A percentile compares a stretch with the other conserved stretches of the same genome.
phyloP scores from a whole-genome alignment of 2,113 vertebrate genomes.

The Origma solitaria region DNA sequence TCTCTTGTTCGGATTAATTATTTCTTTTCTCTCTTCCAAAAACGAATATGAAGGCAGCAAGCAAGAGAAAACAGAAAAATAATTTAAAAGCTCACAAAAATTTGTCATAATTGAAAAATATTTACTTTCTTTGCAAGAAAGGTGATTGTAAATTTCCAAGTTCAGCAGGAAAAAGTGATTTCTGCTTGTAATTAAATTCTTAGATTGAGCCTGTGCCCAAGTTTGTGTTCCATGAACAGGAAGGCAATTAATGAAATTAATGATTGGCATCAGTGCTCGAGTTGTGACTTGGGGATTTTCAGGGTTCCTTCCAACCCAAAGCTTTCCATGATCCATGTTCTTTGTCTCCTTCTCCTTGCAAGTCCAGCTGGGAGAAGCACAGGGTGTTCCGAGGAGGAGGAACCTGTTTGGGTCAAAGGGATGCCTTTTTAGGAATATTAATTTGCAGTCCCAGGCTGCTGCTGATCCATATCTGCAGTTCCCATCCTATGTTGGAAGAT shows the following conservation, averaged over 20 bases:
- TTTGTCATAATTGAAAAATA: neutral
- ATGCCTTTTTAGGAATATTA: neutral
- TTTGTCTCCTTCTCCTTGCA: neutral
- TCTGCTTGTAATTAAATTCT: conserved; percentile 1
- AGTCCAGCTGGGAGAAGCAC: neutral
- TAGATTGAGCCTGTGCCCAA: neutral
- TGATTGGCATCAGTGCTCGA: neutral
- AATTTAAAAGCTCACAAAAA: neutral
- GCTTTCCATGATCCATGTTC: neutral
- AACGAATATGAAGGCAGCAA: neutral
- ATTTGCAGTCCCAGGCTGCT: neutral
- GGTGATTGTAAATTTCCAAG: neutral
- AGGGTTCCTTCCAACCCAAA: neutral
- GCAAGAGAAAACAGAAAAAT: no score
- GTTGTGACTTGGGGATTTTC: neutral
- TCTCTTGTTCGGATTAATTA: neutral
- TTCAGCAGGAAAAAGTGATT: neutral
- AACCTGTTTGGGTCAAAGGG: neutral
- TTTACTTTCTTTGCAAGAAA: neutral
- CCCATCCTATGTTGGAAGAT: neutral
- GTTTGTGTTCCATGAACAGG: neutral
- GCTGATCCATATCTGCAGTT: neutral
- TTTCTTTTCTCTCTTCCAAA: neutral
- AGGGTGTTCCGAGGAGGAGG: neutral
- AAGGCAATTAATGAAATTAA: conserved; percentile 1